Evolutionary conservation across 64 coral and sea anemone genomes (phyloP).

Genomic region (Porites australiensis): DNA sequence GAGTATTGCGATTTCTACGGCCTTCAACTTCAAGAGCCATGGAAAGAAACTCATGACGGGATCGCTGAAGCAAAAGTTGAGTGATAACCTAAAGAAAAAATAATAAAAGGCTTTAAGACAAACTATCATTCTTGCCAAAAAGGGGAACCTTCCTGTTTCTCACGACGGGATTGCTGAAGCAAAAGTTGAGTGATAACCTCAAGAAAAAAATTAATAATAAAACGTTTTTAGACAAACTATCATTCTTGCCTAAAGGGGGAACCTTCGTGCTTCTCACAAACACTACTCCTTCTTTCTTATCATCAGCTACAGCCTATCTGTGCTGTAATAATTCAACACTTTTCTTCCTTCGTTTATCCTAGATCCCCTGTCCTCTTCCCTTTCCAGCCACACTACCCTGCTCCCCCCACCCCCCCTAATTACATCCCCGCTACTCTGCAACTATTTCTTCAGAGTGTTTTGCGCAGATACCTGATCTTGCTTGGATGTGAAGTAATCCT

Average conservation of each 20-base stretch:
- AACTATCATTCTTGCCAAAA: too few species aligned
- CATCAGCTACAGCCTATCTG: too few species aligned
- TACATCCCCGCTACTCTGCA: too few species aligned
- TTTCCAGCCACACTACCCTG: too few species aligned
- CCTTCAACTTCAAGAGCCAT: slow-evolving; percentile 94
- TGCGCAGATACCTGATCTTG: slow-evolving; percentile 83
- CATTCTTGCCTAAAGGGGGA: too few species aligned
- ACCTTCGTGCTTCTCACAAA: slow-evolving; percentile 61
- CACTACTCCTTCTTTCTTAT: too few species aligned
- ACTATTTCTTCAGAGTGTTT: too few species aligned
- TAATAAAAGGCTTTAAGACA: neutral
- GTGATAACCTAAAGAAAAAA: slow-evolving; percentile 73
- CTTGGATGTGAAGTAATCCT: slow-evolving; percentile 96
- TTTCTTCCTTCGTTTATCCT: too few species aligned
- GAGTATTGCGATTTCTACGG: slow-evolving; percentile 79
- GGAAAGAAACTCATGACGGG: slow-evolving; percentile 83
- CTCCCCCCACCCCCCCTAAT: too few species aligned
- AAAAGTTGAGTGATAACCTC: slow-evolving; percentile 93
- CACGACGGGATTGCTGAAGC: slow-evolving; percentile 87
- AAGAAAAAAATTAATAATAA: too few species aligned
- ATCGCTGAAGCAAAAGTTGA: slow-evolving; percentile 89
- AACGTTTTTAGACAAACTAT: neutral
- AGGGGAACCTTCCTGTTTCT: neutral
- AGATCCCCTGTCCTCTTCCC: too few species aligned
- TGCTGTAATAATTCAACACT: too few species aligned